Conservation (phyloP, 2,113 vertebrate species). For the Lucifuga dentata region DNA sequence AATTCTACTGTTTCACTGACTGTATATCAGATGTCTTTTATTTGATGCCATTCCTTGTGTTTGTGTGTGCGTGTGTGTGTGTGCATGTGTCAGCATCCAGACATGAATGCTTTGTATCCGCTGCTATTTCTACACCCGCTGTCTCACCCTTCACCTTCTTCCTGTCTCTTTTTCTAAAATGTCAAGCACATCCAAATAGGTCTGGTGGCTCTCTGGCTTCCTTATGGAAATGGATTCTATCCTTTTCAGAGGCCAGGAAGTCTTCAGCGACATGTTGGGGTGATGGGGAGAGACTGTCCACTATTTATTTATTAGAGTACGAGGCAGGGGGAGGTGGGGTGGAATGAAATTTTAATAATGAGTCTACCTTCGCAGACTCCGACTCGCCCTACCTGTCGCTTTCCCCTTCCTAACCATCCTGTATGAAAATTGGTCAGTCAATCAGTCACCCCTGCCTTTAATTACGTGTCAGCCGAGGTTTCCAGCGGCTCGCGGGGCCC, state of each 20-base stretch:
- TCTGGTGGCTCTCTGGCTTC: constrained; percentile 38
- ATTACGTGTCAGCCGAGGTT: constrained; percentile 68
- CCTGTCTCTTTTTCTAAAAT: constrained; percentile 71
- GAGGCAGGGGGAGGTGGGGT: neutral
- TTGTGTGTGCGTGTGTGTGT: neutral
- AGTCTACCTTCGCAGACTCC: constrained; percentile 42
- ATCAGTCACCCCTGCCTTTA: constrained; percentile 54
- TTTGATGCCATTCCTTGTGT: no score
- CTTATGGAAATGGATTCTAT: constrained; percentile 81
- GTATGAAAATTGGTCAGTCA: constrained; percentile 67
- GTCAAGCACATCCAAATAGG: constrained; percentile 79
- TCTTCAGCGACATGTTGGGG: constrained; percentile 47
- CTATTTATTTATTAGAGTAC: constrained; percentile 63
- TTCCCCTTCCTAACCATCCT: constrained; percentile 9
- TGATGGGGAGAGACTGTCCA: constrained; percentile 11
- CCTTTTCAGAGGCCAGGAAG: constrained; percentile 59
- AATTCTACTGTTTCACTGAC: no score
- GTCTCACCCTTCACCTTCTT: constrained; percentile 56
- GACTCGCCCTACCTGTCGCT: constrained; percentile 36
- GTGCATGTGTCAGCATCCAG: neutral
- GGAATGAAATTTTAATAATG: constrained; percentile 74
- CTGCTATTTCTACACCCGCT: constrained; percentile 51
- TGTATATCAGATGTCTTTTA: no score
- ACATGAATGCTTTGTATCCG: constrained; percentile 70
- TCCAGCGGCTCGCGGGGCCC: constrained; percentile 14